Evolutionary conservation across 2,797 vertebrate genomes (phyloP).

Genomic region (Syngnathus acus): DNA sequence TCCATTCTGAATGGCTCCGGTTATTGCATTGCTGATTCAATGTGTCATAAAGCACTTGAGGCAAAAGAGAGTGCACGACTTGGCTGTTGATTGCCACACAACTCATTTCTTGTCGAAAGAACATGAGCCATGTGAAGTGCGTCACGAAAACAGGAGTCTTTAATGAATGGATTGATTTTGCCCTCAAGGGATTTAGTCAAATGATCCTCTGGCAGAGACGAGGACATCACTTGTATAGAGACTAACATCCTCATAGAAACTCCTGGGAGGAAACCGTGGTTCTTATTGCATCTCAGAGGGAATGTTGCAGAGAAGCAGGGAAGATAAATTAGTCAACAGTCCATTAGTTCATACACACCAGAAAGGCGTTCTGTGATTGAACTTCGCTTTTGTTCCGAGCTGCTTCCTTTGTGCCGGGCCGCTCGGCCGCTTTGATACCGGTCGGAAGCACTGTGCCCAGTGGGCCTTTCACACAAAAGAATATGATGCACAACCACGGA

Average conservation of each 20-base stretch:
- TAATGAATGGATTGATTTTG: background rate
- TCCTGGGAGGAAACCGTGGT: background rate
- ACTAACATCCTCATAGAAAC: background rate
- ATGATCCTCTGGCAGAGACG: background rate
- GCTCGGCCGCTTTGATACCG: conserved; percentile 60
- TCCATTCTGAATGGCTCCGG: too few relatives aligned
- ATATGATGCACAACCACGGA: conserved; percentile 52
- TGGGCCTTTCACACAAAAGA: conserved; percentile 59
- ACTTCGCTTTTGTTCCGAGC: conserved; percentile 58
- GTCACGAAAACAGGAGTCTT: background rate
- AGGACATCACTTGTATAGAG: background rate
- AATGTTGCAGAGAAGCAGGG: conserved; percentile 4
- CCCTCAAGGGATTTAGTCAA: background rate
- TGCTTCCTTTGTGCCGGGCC: conserved; percentile 56
- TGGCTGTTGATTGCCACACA: background rate
- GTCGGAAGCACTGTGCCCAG: conserved; percentile 45
- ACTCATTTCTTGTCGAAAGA: background rate
- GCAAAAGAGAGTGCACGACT: too few relatives aligned
- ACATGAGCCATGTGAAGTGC: background rate
- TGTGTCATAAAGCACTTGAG: too few relatives aligned
- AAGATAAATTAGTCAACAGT: conserved; percentile 52
- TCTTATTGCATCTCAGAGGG: background rate
- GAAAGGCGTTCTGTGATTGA: conserved; percentile 62
- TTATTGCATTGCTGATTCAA: too few relatives aligned
- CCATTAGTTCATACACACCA: conserved; percentile 49